Conservation (phyloP, 1,140 invertebrate species). For the Zaprionus camerounensis region DNA sequence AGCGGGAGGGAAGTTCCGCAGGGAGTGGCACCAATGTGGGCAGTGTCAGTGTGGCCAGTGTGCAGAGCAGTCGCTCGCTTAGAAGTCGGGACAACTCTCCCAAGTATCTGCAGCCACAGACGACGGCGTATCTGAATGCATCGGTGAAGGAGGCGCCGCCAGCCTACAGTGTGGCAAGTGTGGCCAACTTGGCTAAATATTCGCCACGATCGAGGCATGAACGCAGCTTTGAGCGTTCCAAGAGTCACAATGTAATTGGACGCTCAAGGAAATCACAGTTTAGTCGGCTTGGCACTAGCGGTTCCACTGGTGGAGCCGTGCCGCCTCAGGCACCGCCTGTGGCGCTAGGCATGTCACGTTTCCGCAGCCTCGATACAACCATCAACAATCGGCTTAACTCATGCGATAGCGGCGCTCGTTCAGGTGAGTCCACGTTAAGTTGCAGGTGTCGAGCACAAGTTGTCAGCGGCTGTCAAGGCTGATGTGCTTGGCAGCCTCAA, state of each 20-base stretch:
- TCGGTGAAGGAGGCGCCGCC: slow-evolving; percentile 79
- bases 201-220: slow-evolving; percentile 69
- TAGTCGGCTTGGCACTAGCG: slow-evolving; percentile 53
- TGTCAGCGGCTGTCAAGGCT: not conserved
- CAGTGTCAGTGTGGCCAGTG: slow-evolving; percentile 23
- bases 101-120: slow-evolving; percentile 72
- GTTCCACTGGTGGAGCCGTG: slow-evolving; percentile 8
- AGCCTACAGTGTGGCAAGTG: slow-evolving; percentile 58
- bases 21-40: slow-evolving; percentile 25
- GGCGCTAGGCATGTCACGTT: slow-evolving; percentile 66
- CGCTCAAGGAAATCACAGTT: slow-evolving; percentile 80
- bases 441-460: not conserved
- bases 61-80: slow-evolving; percentile 59
- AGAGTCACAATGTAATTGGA: slow-evolving; percentile 67
- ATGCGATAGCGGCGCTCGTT: slow-evolving; percentile 83
- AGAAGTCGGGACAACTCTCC: slow-evolving; percentile 79
- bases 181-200: slow-evolving; percentile 48
- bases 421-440: slow-evolving; percentile 62
- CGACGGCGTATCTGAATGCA: slow-evolving; percentile 77
- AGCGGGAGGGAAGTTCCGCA: slow-evolving; percentile 60
- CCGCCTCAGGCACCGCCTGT: slow-evolving; percentile 12
- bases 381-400: slow-evolving; percentile 80
- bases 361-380: slow-evolving; percentile 79
- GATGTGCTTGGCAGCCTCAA: not conserved
- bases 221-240: slow-evolving; percentile 72